Evolutionary conservation across 2,113 vertebrate genomes (phyloP), one percentile per base, ranked within the genome.

Genomic region (Hippocampus barbouri): DNA sequence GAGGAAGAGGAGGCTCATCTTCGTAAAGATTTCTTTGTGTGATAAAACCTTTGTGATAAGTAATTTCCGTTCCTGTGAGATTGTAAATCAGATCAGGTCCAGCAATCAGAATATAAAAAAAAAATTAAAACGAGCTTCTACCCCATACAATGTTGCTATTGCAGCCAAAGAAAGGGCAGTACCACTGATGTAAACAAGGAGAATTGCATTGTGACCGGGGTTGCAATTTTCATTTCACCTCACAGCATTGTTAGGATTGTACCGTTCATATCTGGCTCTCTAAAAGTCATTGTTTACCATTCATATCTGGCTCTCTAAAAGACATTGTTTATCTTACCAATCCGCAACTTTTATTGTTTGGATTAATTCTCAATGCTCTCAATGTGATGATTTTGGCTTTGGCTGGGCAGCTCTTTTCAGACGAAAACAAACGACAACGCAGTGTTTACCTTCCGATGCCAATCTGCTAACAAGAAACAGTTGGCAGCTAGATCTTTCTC

Each of bases 1-100:
- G 65, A 71, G 40, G 60, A 78, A 66, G 69, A 67, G 54, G 70
- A 66, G 73, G 66, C 10, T 74, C 72, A 70, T 79, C 71, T 47
- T 70, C 69, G 64, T 56, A 21, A 18, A 70, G 38, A 69, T 49
- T 34, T 72, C 21, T 68, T 25, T 56, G 27, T 43, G 41, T 0
- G 23, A 66, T 66, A 25, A 66, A 23, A 66, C 59, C 6, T 34
- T 18, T 20, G 27, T 18, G 59, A 34, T 61, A 61, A 23, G 8
- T 63, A 49, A 61, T 59, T 61, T 60, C 30, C 27, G 59, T 47
- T 60, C 4, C 15, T 51, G 41, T 18, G 11, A 76, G 60, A 25
- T 27, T 30, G 3, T 30, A 10, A 14, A 49, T 38, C 47, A 53
- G 53, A 60, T 60, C 16, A 51, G 25, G 30, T 69, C 43, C 47